Evolutionary conservation across 2,888 invertebrate species (phyloP).

Genomic region (Zonitis immaculata): DNA sequence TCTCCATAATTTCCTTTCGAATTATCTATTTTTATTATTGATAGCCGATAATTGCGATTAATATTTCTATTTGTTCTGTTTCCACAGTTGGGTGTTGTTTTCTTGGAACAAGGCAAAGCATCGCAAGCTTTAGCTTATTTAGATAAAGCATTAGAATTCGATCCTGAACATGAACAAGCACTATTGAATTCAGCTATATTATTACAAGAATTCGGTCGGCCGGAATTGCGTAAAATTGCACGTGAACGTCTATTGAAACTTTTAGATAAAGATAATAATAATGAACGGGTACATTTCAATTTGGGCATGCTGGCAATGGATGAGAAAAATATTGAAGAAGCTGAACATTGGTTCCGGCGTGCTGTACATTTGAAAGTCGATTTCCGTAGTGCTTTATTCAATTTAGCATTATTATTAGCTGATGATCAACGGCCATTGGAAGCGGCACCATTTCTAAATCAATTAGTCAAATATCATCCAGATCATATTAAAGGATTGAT

Average conservation of each 20-base stretch:
- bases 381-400: constrained; percentile 91
- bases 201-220: constrained; percentile 82
- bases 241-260: constrained; percentile 76
- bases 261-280: constrained; percentile 69
- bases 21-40: no score
- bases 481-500: constrained; percentile 94
- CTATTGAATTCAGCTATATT: constrained; percentile 92
- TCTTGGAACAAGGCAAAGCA: constrained; percentile 87
- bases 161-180: constrained; percentile 94
- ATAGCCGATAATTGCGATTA: no score
- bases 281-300: constrained; percentile 92
- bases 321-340: constrained; percentile 80
- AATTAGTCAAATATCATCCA: constrained; percentile 84
- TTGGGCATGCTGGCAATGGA: constrained; percentile 97
- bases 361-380: constrained; percentile 84
- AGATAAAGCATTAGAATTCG: constrained; percentile 86
- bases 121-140: constrained; percentile 87
- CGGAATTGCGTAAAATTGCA: constrained; percentile 73
- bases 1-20: no score
- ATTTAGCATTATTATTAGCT: constrained; percentile 83
- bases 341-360: constrained; percentile 81
- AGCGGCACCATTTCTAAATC: constrained; percentile 88
- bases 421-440: constrained; percentile 85
- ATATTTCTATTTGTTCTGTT: no score
- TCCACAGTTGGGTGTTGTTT: constrained; percentile 92